Evolutionary conservation across 1,140 invertebrate species (phyloP), one percentile per base, ranked within the genome.

Genomic region (Heliconius melpomene): DNA sequence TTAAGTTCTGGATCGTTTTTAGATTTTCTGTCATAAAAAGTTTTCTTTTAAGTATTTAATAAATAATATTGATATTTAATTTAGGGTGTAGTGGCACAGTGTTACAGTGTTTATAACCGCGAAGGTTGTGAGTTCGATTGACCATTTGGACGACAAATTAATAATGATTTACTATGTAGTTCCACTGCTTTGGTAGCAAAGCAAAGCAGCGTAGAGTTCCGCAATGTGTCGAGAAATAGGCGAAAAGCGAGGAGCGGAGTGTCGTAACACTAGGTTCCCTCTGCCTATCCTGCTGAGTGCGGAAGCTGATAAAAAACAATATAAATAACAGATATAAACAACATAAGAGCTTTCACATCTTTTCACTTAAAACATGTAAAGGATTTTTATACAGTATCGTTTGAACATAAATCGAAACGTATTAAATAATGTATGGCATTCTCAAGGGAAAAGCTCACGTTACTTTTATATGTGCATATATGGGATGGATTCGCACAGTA

Each of bases 341-440:
- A 66, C 29, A 29, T 13, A 29, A 29, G 60, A 23, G 54, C 54
- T 66, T 66, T 66, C 60, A 29, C n/a, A 29, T 66, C 26, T 29
- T 66, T 66, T 66, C 60, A 66, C 23, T 66, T 66, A 66, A 66
- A 66, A 66, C 60, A 16, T 66, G 26, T 66, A 66, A 66, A 66
- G 60, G 60, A 66, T 66, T 66, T 74, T 72, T 40, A 72, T 16
- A 20, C 50, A 54, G 40, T 20, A 74, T 54, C 50, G 73, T 66
- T 66, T 66, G 60, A 29, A 29, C 60, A 32, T 54, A 74, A 29
- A 74, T 74, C 50, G 74, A 32, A 32, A 38, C 32, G 54, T 32
- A 57, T 32, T 75, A 38, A 57, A 60, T 75, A 66, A 76, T 76
- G 57, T 76, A 66, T 76, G 74, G 18, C 54, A 46, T 76, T 76